Conservation (phyloP, 2,888 invertebrate species). For the Drosophila histrio region DNA sequence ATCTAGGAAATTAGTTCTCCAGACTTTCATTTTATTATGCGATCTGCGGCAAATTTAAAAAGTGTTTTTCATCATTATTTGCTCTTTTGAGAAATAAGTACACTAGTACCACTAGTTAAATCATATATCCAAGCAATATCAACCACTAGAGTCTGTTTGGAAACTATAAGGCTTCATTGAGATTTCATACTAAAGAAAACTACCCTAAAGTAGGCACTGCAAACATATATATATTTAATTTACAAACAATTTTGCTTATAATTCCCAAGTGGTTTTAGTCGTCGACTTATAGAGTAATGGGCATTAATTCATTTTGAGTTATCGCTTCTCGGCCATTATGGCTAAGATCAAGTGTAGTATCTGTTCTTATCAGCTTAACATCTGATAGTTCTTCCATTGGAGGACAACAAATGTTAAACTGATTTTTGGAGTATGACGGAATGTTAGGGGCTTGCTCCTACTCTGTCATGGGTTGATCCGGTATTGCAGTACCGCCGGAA, state of each 20-base stretch:
- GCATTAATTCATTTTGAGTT: neutral
- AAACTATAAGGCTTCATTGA: conserved; percentile 28
- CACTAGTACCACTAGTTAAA: too few relatives aligned
- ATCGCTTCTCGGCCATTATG: neutral
- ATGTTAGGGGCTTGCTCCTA: conserved; percentile 87
- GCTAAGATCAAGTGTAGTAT: conserved; percentile 63
- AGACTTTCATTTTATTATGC: too few relatives aligned
- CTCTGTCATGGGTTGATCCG: conserved; percentile 88
- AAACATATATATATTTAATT: too few relatives aligned
- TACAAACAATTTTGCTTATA: neutral
- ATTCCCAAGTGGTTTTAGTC: conserved; percentile 17
- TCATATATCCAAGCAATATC: too few relatives aligned
- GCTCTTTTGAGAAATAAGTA: too few relatives aligned
- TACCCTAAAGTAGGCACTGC: neutral
- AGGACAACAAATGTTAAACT: conserved; percentile 86
- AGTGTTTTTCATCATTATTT: too few relatives aligned
- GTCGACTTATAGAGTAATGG: neutral
- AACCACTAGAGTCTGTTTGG: too few relatives aligned
- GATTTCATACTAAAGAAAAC: neutral
- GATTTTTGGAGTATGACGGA: conserved; percentile 85
- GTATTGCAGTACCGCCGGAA: conserved; percentile 86
- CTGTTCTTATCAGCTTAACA: too few relatives aligned
- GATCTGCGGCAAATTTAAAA: too few relatives aligned
- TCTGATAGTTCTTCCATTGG: conserved; percentile 86
- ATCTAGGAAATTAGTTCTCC: too few relatives aligned